These are phyloP conservation scores for Tapirus indicus DNA, from an alignment of 2,797 vertebrate genomes.

Conservation along the genomic window DNA sequence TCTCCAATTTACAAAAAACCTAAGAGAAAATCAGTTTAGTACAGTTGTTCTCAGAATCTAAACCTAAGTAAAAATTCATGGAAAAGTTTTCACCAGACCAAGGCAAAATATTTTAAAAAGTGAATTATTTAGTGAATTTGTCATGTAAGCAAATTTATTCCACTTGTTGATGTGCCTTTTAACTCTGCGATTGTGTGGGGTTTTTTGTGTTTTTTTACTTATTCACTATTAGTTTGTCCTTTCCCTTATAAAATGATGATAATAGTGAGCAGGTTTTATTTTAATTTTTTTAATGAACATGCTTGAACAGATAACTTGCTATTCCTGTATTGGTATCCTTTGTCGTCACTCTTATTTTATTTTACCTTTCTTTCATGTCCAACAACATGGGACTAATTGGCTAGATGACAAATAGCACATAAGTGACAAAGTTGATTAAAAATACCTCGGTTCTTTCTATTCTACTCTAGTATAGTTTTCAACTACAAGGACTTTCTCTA, in stretches of 20 bases:
- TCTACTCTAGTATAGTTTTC: background rate
- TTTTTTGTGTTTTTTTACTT: background rate
- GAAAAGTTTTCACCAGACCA: background rate
- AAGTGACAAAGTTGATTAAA: background rate
- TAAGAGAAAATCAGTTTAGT: background rate
- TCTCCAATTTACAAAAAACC: background rate
- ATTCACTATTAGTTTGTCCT: background rate
- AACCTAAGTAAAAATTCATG: background rate
- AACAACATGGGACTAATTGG: background rate
- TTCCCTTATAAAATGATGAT: background rate
- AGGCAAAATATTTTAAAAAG: background rate
- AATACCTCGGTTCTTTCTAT: background rate
- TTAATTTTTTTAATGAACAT: background rate
- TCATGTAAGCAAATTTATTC: background rate
- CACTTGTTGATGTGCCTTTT: background rate
- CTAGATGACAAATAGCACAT: background rate
- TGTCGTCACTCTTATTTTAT: background rate
- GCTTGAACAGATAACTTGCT: background rate
- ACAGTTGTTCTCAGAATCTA: background rate
- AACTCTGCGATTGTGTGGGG: background rate
- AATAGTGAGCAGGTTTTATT: background rate
- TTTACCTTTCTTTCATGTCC: background rate
- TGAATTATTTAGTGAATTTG: background rate
- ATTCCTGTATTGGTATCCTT: background rate
- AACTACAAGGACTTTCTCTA: background rate